phyloP scores from a whole-genome alignment of 1,140 invertebrate species.

The Copidosoma floridanum region DNA sequence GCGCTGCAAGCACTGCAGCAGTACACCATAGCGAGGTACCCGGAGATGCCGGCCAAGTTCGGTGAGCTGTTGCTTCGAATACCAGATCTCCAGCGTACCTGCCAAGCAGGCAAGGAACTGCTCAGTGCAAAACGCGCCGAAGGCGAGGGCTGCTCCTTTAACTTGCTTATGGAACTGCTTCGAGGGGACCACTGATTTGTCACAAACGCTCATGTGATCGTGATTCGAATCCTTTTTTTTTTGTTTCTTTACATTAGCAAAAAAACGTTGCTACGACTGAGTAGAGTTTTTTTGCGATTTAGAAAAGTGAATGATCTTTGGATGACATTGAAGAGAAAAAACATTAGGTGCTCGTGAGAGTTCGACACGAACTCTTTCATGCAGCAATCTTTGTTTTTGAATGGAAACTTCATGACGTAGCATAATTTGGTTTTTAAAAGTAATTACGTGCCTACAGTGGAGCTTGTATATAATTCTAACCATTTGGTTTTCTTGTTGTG shows the following conservation, averaged over 20 bases:
- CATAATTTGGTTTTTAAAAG: no score
- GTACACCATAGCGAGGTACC: conserved; percentile 89
- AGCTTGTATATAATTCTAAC: no score
- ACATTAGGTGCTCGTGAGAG: conserved; percentile 16
- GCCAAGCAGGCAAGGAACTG: conserved; percentile 93
- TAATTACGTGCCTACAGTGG: conserved; percentile 4
- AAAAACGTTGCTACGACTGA: no score
- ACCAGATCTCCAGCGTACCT: conserved; percentile 90
- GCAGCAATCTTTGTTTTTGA: conserved; percentile 2
- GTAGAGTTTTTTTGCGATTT: no score
- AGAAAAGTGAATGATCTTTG: not conserved
- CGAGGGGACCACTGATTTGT: conserved; percentile 87
- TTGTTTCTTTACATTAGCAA: no score
- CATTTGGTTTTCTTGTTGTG: no score
- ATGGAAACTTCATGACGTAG: no score
- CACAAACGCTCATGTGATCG: no score
- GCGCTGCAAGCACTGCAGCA: conserved; percentile 88
- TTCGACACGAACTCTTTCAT: conserved; percentile 24
- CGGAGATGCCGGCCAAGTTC: conserved; percentile 90
- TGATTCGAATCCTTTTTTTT: no score
- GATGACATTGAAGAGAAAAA: not conserved
- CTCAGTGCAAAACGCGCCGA: conserved; percentile 81
- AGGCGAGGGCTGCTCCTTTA: conserved; percentile 85
- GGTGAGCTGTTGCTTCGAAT: conserved; percentile 89
- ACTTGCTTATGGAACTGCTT: conserved; percentile 91